Base-by-base conservation (phyloP, 2,113 vertebrate genomes). In the Podilymbus podiceps region DNA sequence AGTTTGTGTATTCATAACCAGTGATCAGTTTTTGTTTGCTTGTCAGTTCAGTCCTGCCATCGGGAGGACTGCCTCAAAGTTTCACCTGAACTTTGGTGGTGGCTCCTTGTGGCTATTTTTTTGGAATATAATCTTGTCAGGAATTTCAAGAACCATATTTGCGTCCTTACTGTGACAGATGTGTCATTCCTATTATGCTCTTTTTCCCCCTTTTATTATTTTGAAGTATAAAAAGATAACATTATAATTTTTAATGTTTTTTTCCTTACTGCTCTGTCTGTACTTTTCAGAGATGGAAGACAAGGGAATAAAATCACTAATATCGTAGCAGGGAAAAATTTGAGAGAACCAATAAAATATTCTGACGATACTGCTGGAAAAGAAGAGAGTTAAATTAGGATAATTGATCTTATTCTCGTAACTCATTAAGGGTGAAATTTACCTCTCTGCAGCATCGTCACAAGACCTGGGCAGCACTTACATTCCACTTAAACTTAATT, bases 361-460 rank as follows among this genome's bases (percentile, higher is more conserved):
- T 92, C 88, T 55, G 49, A 60, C 92, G 60, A 11, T 88, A n/a
- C 33, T 71, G 50, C 62, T 93, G 71, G 50, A 95, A 83, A 83
- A 84, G 63, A 74, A 86, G 90, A 71, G 60, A 75, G 76, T 82
- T 94, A 83, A 89, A 87, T 89, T 77, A 77, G 73, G 56, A 58
- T 95, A 94, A 93, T 64, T 75, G 71, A 86, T 96, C 93, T 83
- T 89, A 90, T 83, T 93, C 82, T 76, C 78, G 58, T 87, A 85
- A 44, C 75, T 95, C 73, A 64, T 89, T 72, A 86, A 77, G 42
- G 52, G 50, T 88, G 67, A 82, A 64, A 71, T 91, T 75, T 83
- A 72, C 90, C 67, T 60, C 85, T 82, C 81, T 79, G 49, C 62
- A 85, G 78, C 88, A 96, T 20, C 80, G 46, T 74, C 80, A 56